Base-by-base conservation (phyloP, 1,140 invertebrate genomes). In the Nebria ingens region DNA sequence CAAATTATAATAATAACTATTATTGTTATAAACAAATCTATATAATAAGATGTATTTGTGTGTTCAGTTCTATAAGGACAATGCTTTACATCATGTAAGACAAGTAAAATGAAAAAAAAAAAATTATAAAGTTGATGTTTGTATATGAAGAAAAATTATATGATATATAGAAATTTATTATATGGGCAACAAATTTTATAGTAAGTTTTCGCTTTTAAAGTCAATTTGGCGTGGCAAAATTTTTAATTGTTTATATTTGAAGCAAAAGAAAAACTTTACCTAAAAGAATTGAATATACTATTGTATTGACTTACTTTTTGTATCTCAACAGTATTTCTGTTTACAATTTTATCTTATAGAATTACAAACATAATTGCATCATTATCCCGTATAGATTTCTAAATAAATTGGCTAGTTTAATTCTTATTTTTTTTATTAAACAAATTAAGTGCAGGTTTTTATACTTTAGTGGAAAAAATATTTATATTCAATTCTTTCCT, bases 11-110 rank as follows among this genome's bases (percentile, higher is more conserved):
- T 45, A 45, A 12, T 12, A 45, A 45, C n/a, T 34, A 34, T 34
- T 6, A 29, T 29, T 29, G 13, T 29, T 29, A 29, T 29, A 45
- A 45, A 45, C n/a, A 45, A 45, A 45, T 12, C 40, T 45, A 45
- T 45, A 45, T 45, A 12, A 12, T 12, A 45, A 17, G 40, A 17
- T 45, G 40, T 45, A 17, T 12, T 17, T 45, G 9, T 45, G 40
- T 45, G 40, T 45, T 45, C 40, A 34, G 25, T 34, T 34, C 25
- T 34, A 34, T 45, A 45, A 45, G 40, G 17, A 45, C 40, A 17
- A 17, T 45, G 40, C 40, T 45, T 45, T 45, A 11, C 15, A 45
- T 45, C 40, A 45, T 9, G 9, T 45, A n/a, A n/a, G n/a, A n/a
- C n/a, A n/a, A n/a, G 40, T 45, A 45, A 12, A 45, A 45, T 17